phyloP scores from a whole-genome alignment of 2,113 vertebrate species.

The Emydocephalus ijimae region DNA sequence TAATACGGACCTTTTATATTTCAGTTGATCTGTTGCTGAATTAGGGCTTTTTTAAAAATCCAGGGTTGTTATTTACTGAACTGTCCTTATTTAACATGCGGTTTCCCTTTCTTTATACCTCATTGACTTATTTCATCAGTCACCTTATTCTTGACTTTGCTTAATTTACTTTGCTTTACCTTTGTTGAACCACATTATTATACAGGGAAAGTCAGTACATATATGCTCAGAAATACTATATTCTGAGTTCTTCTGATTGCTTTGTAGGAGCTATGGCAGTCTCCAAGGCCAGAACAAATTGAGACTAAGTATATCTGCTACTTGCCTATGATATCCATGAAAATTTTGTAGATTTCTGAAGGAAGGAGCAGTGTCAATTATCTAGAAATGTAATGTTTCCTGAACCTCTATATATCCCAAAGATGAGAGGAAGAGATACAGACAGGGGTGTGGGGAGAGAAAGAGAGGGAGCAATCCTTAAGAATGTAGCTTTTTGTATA shows the following conservation, averaged over 20 bases:
- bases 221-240: background rate
- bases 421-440: background rate
- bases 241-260: background rate
- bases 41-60: background rate
- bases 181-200: background rate
- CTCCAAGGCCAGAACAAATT: background rate
- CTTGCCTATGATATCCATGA: background rate
- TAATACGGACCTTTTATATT: background rate
- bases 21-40: background rate
- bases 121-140: background rate
- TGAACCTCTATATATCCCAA: constrained; percentile 3
- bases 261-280: constrained; percentile 9
- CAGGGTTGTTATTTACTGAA: background rate
- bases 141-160: background rate
- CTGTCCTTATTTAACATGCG: background rate
- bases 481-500: constrained; percentile 5
- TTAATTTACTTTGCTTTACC: constrained; percentile 17
- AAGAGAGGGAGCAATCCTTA: background rate
- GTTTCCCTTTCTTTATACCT: background rate
- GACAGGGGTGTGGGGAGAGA: background rate
- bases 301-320: background rate
- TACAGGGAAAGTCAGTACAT: background rate
- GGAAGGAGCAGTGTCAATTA: constrained; percentile 4
- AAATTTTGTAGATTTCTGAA: constrained; percentile 11
- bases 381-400: constrained; percentile 7